Base-by-base conservation (phyloP, 2,888 invertebrate genomes). In the Heliconius charithonia region DNA sequence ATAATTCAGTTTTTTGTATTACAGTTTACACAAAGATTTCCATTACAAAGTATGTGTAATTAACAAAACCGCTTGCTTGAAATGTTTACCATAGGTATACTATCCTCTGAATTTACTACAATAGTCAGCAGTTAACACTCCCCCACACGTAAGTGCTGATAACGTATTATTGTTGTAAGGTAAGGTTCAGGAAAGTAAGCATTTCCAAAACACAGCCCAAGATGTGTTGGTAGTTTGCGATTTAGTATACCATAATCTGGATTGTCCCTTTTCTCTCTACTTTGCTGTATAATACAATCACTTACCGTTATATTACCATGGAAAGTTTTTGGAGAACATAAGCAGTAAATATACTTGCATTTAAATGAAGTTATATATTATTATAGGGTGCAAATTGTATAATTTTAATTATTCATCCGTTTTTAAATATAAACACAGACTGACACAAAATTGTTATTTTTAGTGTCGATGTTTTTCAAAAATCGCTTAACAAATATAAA, bases 171-270 rank as follows among this genome's bases (percentile, higher is more conserved):
- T 71, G 72, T 72, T 72, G 59, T 72, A 59, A 72, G 56, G 59
- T 72, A 72, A 32, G 59, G 72, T 59, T 72, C 13, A 51, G 73
- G 32, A 10, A 22, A 9, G 27, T 74, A 27, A 74, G 62, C 63
- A 65, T 63, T 62, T 65, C 62, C 41, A 45, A 65, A 63, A 74
- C 41, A 45, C 63, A 45, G 62, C 27, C 63, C 62, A 74, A 74
- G 65, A 74, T 74, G 62, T 63, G 41, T 74, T 74, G 63, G 63
- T 65, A 32, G 41, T 74, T n/a, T 62, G 62, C 41, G 63, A 74
- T 41, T 74, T 74, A 74, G 74, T 63, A 41, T 10, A 27, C 32
- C 63, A 27, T 65, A 74, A 74, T 45, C 16, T n/a, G 72, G 72
- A 72, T 72, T 72, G 72, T 59, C 72, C 32, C n/a, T 72, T 72